Evolutionary conservation across 2,888 invertebrate genomes (phyloP), one percentile per base, ranked within the genome.

Genomic region (Chloroclysta siterata): DNA sequence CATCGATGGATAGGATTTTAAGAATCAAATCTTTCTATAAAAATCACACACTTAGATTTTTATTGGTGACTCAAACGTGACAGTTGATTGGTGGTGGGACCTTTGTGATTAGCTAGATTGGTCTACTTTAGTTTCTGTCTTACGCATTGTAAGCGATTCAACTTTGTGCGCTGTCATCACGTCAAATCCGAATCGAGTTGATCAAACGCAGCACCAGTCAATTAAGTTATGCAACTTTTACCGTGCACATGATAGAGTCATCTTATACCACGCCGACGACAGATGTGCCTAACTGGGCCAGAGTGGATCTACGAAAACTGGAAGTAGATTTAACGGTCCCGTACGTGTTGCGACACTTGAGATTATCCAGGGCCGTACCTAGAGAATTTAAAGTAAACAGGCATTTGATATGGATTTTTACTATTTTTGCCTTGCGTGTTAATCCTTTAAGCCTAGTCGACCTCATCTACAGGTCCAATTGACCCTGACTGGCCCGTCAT

Each of bases 271-370:
- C 13, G 22, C 59, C 64, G 72, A 72, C 72, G 65, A 70, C 68
- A 72, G 68, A 72, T 61, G 69, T 66, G 71, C 71, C 65, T 72
- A 83, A 83, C 79, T 83, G 73, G 82, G 79, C 70, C 82, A 82
- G 75, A 84, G 83, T 79, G 79, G 78, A 66, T 79, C 79, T 75
- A 76, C 71, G 73, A 77, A 76, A 78, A 79, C 75, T 78, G 77
- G 78, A 77, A 78, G 81, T 83, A 74, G 76, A 79, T 80, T 76
- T 85, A 84, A 84, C 84, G 83, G 85, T 80, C 69, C 73, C 72
- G 63, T 46, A 17, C 46, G 46, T 71, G 67, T 65, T 60, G 36
- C 60, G 65, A 65, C 65, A 65, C 33, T 17, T 52, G 51, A 61
- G 54, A 54, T 39, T 22, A 22, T 11, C 6, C 56, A 52, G 58